Percentiles rank a stretch among this genome's conserved stretches.
phyloP scores from a whole-genome alignment of 2,113 vertebrate genomes.

The Clarias gariepinus region DNA sequence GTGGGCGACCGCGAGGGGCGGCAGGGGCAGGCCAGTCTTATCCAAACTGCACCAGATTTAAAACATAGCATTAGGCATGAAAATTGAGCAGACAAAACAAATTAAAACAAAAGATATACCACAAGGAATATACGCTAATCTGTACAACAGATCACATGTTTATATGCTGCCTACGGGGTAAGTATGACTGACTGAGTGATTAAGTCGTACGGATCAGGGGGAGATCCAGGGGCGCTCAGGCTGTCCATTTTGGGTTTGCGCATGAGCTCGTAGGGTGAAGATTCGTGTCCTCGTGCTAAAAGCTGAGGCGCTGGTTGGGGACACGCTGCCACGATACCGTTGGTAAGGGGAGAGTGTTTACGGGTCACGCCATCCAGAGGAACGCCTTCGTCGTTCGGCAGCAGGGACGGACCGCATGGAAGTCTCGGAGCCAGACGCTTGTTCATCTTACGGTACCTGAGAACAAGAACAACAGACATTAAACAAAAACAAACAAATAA shows the following conservation, averaged over 20 bases:
- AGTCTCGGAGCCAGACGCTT: conserved; percentile 89
- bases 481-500: neutral
- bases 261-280: conserved; percentile 79
- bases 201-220: conserved; percentile 85
- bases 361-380: conserved; percentile 80
- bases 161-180: too few species aligned
- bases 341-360: conserved; percentile 85
- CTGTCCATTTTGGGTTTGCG: conserved; percentile 91
- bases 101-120: neutral
- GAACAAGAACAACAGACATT: neutral
- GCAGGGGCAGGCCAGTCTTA: conserved; percentile 83
- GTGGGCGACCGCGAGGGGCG: conserved; percentile 78
- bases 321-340: conserved; percentile 80
- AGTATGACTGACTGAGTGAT: too few species aligned
- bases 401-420: conserved; percentile 78
- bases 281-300: conserved; percentile 87
- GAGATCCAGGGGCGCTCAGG: conserved; percentile 88
- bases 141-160: neutral
- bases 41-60: conserved; percentile 76
- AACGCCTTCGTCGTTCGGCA: conserved; percentile 81
- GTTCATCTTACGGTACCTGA: conserved; percentile 97
- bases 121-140: neutral
- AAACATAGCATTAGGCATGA: neutral
- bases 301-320: conserved; percentile 81
- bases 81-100: neutral